phyloP scores from a whole-genome alignment of 2,888 invertebrate species.

The Tetheella fluctuosa region DNA sequence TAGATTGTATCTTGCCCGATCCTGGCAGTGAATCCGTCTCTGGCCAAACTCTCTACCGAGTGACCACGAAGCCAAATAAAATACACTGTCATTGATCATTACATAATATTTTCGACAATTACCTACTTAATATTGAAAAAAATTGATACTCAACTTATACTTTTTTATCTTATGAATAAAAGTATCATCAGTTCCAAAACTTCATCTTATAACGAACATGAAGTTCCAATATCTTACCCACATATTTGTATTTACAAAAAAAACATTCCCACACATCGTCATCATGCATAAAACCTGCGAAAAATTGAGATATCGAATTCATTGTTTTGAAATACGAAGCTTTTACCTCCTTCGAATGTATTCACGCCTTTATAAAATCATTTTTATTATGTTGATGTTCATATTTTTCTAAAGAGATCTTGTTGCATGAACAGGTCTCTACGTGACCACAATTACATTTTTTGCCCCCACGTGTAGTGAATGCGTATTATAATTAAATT shows the following conservation, averaged over 20 bases:
- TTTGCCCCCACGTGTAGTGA: slow-evolving; percentile 40
- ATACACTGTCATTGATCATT: background rate
- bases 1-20: too few relatives aligned
- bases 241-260: slow-evolving; percentile 22
- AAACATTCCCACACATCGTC: slow-evolving; percentile 35
- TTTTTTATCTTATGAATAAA: background rate
- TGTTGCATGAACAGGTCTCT: slow-evolving; percentile 64
- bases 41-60: too few relatives aligned
- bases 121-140: too few relatives aligned
- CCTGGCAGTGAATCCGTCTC: too few relatives aligned
- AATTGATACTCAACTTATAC: too few relatives aligned
- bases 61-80: too few relatives aligned
- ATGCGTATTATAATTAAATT: slow-evolving; percentile 49
- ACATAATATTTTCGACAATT: background rate
- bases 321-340: slow-evolving; percentile 76
- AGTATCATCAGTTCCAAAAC: background rate
- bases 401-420: slow-evolving; percentile 64
- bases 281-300: slow-evolving; percentile 55
- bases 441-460: slow-evolving; percentile 59
- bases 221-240: slow-evolving; percentile 16
- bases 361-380: slow-evolving; percentile 63
- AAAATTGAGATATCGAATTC: slow-evolving; percentile 71
- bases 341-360: slow-evolving; percentile 58
- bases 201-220: slow-evolving; percentile 14
- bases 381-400: slow-evolving; percentile 67